phyloP scores from a whole-genome alignment of 2,888 invertebrate species.

The Chrysolina haemoptera region DNA sequence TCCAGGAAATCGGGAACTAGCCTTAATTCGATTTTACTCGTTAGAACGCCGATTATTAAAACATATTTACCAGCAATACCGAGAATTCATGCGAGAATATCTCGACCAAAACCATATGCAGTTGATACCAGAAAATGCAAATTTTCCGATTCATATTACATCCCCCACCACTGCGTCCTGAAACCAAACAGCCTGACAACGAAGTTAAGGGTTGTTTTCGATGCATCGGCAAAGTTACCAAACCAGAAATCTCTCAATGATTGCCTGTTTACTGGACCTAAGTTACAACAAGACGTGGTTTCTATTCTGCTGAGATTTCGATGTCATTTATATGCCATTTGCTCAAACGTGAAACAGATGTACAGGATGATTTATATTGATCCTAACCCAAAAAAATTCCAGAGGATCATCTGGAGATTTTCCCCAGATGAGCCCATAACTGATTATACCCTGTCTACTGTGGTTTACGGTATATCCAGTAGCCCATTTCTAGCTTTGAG shows the following conservation, averaged over 20 bases:
- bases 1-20: too few relatives aligned
- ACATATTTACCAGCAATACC: too few relatives aligned
- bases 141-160: too few relatives aligned
- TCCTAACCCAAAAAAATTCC: neutral
- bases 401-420: slow-evolving; percentile 9
- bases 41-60: too few relatives aligned
- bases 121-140: too few relatives aligned
- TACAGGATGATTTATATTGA: slow-evolving; percentile 24
- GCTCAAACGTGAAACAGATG: slow-evolving; percentile 34
- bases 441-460: neutral
- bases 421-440: neutral
- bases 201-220: slow-evolving; percentile 33
- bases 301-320: slow-evolving; percentile 24
- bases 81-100: too few relatives aligned
- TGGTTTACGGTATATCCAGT: slow-evolving; percentile 20
- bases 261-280: slow-evolving; percentile 27
- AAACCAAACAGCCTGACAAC: too few relatives aligned
- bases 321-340: neutral
- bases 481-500: slow-evolving; percentile 23
- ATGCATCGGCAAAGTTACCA: slow-evolving; percentile 18
- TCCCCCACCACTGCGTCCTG: too few relatives aligned
- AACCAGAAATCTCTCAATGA: slow-evolving; percentile 28
- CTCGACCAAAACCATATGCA: too few relatives aligned
- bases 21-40: too few relatives aligned
- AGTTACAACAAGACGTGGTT: slow-evolving; percentile 29